Conservation (phyloP, 2,113 vertebrate genomes). For the Peromyscus leucopus region DNA sequence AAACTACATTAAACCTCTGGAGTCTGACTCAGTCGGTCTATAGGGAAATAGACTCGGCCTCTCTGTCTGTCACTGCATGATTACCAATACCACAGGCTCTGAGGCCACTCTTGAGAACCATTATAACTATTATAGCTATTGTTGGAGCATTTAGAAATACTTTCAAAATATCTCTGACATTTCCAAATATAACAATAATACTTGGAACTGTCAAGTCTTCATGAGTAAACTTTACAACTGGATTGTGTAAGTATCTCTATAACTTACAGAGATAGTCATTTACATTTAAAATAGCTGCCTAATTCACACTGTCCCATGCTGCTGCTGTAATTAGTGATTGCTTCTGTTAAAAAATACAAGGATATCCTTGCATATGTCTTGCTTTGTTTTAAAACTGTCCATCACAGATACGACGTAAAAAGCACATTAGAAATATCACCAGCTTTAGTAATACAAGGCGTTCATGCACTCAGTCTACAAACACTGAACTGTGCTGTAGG, state of each 20-base stretch:
- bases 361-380: not conserved
- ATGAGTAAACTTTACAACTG: constrained; percentile 40
- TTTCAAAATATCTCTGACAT: not conserved
- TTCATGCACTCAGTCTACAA: constrained; percentile 18
- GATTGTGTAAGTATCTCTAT: constrained; percentile 30
- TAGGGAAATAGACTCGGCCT: not conserved
- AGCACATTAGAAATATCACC: not conserved
- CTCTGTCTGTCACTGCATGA: not conserved
- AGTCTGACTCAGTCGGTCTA: not conserved
- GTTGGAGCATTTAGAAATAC: not conserved
- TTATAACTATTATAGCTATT: not conserved
- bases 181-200: constrained; percentile 8
- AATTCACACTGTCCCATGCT: not conserved
- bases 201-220: not conserved
- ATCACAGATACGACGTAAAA: not conserved
- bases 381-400: constrained; percentile 23
- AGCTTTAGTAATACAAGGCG: not conserved
- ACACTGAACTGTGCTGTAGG: not conserved
- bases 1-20: not conserved
- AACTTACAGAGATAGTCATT: not conserved
- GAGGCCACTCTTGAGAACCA: not conserved
- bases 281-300: not conserved
- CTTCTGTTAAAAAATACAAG: constrained; percentile 7
- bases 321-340: not conserved
- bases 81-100: not conserved